Evolutionary conservation across 2,113 vertebrate species (phyloP).

Genomic region (Bos indicus): DNA sequence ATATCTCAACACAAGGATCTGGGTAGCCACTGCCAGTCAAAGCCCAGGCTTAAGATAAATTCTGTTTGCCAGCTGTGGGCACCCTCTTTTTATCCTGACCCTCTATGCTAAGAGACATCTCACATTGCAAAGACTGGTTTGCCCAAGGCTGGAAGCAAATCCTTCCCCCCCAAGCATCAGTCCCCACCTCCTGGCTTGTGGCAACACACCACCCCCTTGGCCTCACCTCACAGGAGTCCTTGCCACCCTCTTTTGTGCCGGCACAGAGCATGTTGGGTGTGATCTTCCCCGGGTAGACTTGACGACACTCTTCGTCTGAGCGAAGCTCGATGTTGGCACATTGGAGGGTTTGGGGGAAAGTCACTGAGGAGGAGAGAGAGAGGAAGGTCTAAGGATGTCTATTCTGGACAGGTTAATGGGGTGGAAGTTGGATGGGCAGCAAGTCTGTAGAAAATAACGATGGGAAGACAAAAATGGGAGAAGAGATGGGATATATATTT

Average conservation of each 20-base stretch:
- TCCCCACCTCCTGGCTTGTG: background rate
- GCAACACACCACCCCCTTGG: background rate
- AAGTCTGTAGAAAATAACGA: background rate
- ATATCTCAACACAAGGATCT: background rate
- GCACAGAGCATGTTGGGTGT: conserved; percentile 87
- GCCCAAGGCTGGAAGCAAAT: background rate
- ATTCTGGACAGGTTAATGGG: background rate
- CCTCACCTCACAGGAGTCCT: conserved; percentile 89
- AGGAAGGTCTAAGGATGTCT: background rate
- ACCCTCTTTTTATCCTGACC: background rate
- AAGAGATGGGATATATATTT: background rate
- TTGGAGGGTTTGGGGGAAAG: conserved; percentile 78
- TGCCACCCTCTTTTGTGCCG: conserved; percentile 86
- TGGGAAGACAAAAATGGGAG: background rate
- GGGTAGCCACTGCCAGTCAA: background rate
- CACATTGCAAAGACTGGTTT: background rate
- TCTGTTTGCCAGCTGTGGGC: background rate
- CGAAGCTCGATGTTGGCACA: conserved; percentile 85
- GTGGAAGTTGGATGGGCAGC: background rate
- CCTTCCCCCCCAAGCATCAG: background rate
- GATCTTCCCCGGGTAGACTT: conserved; percentile 85
- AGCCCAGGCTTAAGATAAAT: background rate
- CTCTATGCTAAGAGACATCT: too few species aligned
- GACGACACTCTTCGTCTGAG: conserved; percentile 76
- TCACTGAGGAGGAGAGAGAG: conserved; percentile 61